Conservation (phyloP, 2,113 vertebrate species). For the Strix uralensis region DNA sequence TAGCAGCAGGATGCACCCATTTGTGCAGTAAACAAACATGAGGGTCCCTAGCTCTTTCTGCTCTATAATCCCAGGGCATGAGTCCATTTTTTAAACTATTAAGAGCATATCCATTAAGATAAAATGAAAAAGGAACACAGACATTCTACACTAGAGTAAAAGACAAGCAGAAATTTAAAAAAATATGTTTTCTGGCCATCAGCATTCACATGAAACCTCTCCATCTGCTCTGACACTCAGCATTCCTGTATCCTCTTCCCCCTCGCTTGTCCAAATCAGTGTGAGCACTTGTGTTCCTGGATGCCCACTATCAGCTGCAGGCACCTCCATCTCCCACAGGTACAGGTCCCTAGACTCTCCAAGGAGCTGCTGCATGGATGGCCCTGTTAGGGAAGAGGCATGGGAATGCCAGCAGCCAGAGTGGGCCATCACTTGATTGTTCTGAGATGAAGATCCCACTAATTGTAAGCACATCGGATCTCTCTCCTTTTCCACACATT, state of each 20-base stretch:
- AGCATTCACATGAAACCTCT: not conserved
- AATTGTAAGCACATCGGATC: not conserved
- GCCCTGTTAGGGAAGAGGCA: not conserved
- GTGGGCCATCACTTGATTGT: not conserved
- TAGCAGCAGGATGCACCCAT: not conserved
- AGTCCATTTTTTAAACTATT: not conserved
- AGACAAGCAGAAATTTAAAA: not conserved
- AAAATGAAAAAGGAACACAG: not conserved
- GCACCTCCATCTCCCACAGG: not conserved
- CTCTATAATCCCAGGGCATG: not conserved
- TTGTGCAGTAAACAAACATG: not conserved
- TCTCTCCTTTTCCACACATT: not conserved
- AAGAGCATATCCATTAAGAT: not conserved
- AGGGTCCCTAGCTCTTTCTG: not conserved
- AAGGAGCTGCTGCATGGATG: not conserved
- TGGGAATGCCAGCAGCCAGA: not conserved
- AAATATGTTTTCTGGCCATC: not conserved
- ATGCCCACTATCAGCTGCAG: not conserved
- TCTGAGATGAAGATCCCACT: not conserved
- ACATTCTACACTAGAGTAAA: not conserved
- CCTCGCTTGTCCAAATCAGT: not conserved
- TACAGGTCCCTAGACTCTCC: not conserved
- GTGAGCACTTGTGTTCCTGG: not conserved
- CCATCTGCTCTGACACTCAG: not conserved
- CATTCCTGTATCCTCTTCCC: not conserved